These are phyloP conservation scores for Meandrina meandrites DNA, from an alignment of 92 coral and sea anemone species.

Conservation along the genomic window DNA sequence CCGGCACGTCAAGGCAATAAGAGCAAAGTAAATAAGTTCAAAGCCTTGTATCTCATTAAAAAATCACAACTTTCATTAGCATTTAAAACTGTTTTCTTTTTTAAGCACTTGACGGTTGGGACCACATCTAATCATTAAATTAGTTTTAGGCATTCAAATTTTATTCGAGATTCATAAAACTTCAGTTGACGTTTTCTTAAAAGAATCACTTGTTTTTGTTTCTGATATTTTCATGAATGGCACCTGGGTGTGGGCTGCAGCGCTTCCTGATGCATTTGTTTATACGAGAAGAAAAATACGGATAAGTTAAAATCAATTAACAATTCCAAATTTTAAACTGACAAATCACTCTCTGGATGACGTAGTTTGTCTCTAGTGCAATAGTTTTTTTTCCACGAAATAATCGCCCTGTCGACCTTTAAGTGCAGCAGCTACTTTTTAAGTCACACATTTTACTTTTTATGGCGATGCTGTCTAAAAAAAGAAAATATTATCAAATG, in stretches of 20 bases:
- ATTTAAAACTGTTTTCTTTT: background rate
- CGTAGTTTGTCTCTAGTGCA: background rate
- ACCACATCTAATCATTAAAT: background rate
- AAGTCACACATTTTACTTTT: too few species aligned
- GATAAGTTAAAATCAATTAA: background rate
- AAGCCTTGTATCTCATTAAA: background rate
- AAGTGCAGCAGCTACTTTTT: background rate
- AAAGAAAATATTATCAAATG: background rate
- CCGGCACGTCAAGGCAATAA: constrained; percentile 6
- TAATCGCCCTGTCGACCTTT: background rate
- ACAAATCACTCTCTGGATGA: background rate
- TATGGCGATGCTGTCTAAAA: background rate
- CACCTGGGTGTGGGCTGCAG: background rate
- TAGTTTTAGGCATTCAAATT: background rate
- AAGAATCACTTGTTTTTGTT: background rate
- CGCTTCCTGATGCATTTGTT: background rate
- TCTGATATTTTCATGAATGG: background rate
- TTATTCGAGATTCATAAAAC: background rate
- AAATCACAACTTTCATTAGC: background rate
- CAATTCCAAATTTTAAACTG: background rate
- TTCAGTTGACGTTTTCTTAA: background rate
- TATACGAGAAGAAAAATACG: background rate
- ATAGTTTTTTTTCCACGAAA: background rate
- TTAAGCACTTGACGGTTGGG: background rate
- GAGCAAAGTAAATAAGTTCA: constrained; percentile 7